These are phyloP conservation scores for Labeo calbasu DNA, from an alignment of 2,797 vertebrate species.

Conservation along the genomic window DNA sequence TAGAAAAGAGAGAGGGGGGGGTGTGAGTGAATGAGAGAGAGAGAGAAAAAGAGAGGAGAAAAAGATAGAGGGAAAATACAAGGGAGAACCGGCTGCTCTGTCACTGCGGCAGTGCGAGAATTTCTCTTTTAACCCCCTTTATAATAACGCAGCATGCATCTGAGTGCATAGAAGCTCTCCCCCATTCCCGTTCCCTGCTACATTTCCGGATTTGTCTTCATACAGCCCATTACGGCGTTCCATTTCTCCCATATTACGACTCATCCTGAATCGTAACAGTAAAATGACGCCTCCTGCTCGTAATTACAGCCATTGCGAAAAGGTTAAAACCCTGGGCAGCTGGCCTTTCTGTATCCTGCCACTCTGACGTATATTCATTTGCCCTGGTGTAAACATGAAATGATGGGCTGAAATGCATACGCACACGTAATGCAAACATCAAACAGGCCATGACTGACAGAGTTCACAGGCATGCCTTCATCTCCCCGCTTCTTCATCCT, in stretches of 20 bases:
- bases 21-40: conserved; percentile 46
- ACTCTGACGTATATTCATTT: conserved; percentile 74
- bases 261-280: conserved; percentile 65
- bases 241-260: conserved; percentile 65
- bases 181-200: not conserved
- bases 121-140: conserved; percentile 72
- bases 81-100: conserved; percentile 55
- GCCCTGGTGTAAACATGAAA: conserved; percentile 64
- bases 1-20: conserved; percentile 59
- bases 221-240: conserved; percentile 55
- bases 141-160: conserved; percentile 69
- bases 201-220: conserved; percentile 24
- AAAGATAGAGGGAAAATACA: conserved; percentile 45
- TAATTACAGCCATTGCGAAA: conserved; percentile 72
- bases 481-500: conserved; percentile 53
- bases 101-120: conserved; percentile 63
- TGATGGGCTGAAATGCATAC: conserved; percentile 58
- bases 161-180: conserved; percentile 59
- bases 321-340: conserved; percentile 75
- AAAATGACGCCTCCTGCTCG: conserved; percentile 66
- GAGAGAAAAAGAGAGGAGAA: conserved; percentile 2
- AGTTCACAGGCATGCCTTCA: conserved; percentile 41
- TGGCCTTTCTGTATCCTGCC: conserved; percentile 73
- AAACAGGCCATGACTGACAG: conserved; percentile 55
- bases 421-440: conserved; percentile 8